Evolutionary conservation across 2,113 vertebrate species (phyloP).

Genomic region (Chaetodon trifascialis): DNA sequence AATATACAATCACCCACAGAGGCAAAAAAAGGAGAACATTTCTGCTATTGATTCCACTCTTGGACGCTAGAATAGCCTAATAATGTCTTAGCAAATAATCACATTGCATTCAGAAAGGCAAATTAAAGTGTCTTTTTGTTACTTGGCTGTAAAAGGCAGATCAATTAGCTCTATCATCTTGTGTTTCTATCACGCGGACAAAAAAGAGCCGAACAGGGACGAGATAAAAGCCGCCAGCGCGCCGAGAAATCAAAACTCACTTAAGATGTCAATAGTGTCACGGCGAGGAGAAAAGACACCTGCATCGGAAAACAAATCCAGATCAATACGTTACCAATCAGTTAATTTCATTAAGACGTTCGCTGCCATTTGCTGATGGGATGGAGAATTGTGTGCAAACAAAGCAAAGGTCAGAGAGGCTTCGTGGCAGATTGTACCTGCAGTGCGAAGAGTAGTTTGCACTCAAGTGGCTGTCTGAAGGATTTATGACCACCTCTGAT

Average conservation of each 20-base stretch:
- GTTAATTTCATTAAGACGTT: slow-evolving; percentile 84
- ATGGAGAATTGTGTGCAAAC: slow-evolving; percentile 76
- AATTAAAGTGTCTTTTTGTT: slow-evolving; percentile 49
- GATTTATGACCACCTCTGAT: slow-evolving; percentile 48
- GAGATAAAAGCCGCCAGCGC: slow-evolving; percentile 77
- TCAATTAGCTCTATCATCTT: slow-evolving; percentile 62
- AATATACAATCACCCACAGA: background rate
- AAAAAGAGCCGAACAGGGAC: slow-evolving; percentile 55
- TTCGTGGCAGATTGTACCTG: slow-evolving; percentile 49
- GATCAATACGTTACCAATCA: slow-evolving; percentile 76
- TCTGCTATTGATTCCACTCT: slow-evolving; percentile 44
- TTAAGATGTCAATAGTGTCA: slow-evolving; percentile 85
- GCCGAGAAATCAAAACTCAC: slow-evolving; percentile 76
- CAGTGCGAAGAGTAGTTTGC: slow-evolving; percentile 24
- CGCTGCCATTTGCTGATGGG: slow-evolving; percentile 77
- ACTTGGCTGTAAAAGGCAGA: slow-evolving; percentile 22
- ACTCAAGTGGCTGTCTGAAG: background rate
- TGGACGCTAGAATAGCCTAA: slow-evolving; percentile 32
- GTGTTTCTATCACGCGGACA: slow-evolving; percentile 60
- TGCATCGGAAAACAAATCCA: slow-evolving; percentile 74
- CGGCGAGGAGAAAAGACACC: slow-evolving; percentile 58
- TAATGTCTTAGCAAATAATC: slow-evolving; percentile 63
- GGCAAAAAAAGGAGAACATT: background rate
- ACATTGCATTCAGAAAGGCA: slow-evolving; percentile 53
- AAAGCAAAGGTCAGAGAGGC: slow-evolving; percentile 81